Conservation (phyloP, 2,888 invertebrate genomes). For the Standfussiana lucernea region DNA sequence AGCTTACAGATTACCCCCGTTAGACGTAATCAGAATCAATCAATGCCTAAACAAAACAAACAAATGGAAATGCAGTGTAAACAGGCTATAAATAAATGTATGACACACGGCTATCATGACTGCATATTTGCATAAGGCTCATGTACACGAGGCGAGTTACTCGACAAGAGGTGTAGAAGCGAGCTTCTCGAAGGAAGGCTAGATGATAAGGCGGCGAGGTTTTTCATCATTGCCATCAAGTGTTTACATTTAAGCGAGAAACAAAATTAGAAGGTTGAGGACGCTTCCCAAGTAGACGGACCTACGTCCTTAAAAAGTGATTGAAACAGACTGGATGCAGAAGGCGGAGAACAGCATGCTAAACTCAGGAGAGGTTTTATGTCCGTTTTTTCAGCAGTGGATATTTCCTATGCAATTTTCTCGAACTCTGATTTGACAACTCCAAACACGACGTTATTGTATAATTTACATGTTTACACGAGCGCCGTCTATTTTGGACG, state of each 20-base stretch:
- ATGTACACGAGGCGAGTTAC: conserved; percentile 27
- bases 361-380: neutral
- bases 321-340: neutral
- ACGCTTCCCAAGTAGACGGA: neutral
- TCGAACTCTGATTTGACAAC: neutral
- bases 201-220: neutral
- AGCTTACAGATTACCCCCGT: conserved; percentile 15
- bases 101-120: conserved; percentile 49
- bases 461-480: neutral
- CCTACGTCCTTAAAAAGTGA: neutral
- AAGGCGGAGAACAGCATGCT: neutral
- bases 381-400: neutral
- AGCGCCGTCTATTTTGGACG: too few species aligned
- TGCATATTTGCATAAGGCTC: conserved; percentile 27
- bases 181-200: neutral
- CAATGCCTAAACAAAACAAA: conserved; percentile 42
- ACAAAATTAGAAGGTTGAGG: neutral
- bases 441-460: too few species aligned
- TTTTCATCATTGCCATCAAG: neutral
- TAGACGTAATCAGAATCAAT: conserved; percentile 37
- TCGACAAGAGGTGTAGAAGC: neutral
- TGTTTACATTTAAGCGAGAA: neutral
- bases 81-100: conserved; percentile 54
- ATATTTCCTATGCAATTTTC: neutral
- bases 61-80: conserved; percentile 48